Evolutionary conservation across 2,888 invertebrate species (phyloP).

Genomic region (Drosophila prolongata): DNA sequence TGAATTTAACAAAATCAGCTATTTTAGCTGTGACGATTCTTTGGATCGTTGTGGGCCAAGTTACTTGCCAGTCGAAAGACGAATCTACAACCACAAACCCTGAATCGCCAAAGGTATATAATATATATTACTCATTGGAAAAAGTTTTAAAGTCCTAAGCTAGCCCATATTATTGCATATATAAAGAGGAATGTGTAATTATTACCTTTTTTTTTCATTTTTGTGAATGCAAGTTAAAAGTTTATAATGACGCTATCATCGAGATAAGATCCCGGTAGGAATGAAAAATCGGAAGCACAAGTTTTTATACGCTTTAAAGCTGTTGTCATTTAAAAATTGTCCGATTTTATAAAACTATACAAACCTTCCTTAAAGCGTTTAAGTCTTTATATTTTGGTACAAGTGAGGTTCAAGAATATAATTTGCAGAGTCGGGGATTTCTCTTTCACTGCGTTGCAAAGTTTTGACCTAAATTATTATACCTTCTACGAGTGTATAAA

Average conservation of each 20-base stretch:
- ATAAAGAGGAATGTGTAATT: neutral
- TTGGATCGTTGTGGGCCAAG: neutral
- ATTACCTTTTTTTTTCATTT: neutral
- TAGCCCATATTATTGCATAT: too few relatives aligned
- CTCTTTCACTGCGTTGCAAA: too few relatives aligned
- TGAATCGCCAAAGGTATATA: slow-evolving; percentile 17
- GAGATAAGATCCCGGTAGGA: slow-evolving; percentile 7
- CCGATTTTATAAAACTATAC: too few relatives aligned
- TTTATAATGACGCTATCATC: slow-evolving; percentile 8
- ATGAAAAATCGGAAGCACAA: neutral
- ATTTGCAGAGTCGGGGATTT: too few relatives aligned
- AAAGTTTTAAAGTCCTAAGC: too few relatives aligned
- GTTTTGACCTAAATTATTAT: neutral
- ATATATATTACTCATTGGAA: too few relatives aligned
- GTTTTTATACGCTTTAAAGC: neutral
- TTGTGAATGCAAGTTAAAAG: neutral
- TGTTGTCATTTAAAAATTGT: too few relatives aligned
- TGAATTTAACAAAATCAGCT: slow-evolving; percentile 2
- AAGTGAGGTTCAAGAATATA: too few relatives aligned
- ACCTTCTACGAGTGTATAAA: too few relatives aligned
- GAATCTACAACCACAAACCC: neutral
- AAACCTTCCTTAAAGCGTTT: too few relatives aligned
- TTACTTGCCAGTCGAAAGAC: slow-evolving; percentile 5
- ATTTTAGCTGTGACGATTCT: slow-evolving; percentile 7
- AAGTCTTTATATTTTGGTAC: too few relatives aligned